Conservation (phyloP, 2,113 vertebrate genomes). For the Odocoileus hemionus region DNA sequence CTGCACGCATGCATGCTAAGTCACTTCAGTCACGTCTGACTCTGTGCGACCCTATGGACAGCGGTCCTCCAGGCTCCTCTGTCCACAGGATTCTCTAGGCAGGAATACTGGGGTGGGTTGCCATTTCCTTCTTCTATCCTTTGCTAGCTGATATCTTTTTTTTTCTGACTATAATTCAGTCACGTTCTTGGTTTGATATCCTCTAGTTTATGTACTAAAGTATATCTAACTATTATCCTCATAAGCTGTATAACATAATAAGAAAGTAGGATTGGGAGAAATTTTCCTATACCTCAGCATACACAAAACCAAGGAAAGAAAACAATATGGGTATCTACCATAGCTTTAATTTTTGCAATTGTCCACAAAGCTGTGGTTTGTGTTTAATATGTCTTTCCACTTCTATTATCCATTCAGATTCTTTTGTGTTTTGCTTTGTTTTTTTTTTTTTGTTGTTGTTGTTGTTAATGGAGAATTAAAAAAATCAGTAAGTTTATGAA, state of each 20-base stretch:
- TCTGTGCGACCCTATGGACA: no score
- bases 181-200: background rate
- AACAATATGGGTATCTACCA: background rate
- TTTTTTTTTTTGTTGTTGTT: background rate
- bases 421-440: background rate
- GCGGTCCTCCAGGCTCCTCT: no score
- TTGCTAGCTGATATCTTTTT: background rate
- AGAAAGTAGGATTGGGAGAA: background rate
- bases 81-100: no score
- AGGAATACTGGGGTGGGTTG: no score
- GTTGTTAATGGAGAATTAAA: background rate
- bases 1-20: no score
- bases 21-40: no score
- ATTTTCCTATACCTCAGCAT: background rate
- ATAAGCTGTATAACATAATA: background rate
- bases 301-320: background rate
- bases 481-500: background rate
- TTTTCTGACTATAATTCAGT: background rate
- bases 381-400: background rate
- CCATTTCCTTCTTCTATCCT: no score
- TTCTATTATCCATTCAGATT: background rate
- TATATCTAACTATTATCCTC: background rate
- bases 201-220: background rate
- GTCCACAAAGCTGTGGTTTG: background rate
- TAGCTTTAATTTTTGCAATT: background rate